Evolutionary conservation across 2,113 vertebrate species (phyloP), one percentile per base, ranked within the genome.

Genomic region (Anseranas semipalmata): DNA sequence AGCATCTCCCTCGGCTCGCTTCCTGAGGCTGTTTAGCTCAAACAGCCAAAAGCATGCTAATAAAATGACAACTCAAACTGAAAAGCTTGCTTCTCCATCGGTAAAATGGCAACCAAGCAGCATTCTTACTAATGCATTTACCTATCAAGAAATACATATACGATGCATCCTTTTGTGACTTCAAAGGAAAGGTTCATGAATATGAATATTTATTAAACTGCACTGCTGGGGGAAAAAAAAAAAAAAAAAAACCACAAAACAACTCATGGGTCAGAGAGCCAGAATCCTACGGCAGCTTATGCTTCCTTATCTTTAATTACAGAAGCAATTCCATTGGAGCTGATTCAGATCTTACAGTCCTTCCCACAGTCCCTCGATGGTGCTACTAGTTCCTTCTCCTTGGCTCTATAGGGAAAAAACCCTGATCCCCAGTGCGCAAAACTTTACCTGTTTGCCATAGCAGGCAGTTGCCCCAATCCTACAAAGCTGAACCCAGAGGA

Each of bases 201-300:
- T 28, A 68, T 9, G 10, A 70, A 2, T 58, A 84, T 30, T 75
- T 85, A 77, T 30, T 66, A 52, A 89, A 65, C 1, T 3, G 30
- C 21, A 87, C 28, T 43, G 37, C 17, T 25, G 14, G 19, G 0
- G 0, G 5, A 7, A 45, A 67, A 50, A 59, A 41, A 8, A 9
- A 12, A 28, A 43, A 37, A 10, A 6, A 35, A 46, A 48, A 45
- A 3, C 4, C n/a, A n/a, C n/a, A n/a, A n/a, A n/a, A n/a, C n/a
- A n/a, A n/a, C 17, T 67, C 46, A 32, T 17, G 17, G 62, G 15
- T n/a, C 43, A 85, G 79, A 85, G 72, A 37, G 13, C 30, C 43
- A 70, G 50, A 90, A 53, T 80, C 41, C n/a, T 63, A 37, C 1
- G 6, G 21, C 27, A 88, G 30, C 68, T 87, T 43, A 72, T 11